Evolutionary conservation across 2,888 invertebrate species (phyloP).

Genomic region (Parasteatoda lunata): DNA sequence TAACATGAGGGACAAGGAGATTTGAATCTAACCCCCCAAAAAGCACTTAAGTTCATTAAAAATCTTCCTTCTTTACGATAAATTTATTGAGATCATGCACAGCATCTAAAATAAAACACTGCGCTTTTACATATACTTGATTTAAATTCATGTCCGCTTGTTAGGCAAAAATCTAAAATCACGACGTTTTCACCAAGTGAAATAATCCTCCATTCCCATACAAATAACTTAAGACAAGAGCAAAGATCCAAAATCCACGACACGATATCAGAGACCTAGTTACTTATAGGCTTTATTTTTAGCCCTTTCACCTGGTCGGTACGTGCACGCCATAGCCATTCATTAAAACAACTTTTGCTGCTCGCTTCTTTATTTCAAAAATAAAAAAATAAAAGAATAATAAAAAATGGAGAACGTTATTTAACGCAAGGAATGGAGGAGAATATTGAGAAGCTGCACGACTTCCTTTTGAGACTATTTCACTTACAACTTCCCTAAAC

Average conservation of each 20-base stretch:
- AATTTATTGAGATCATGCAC: too few relatives aligned
- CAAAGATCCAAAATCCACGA: constrained; percentile 4
- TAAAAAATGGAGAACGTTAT: constrained; percentile 21
- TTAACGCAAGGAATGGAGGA: constrained; percentile 39
- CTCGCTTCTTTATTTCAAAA: not conserved
- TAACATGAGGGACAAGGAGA: too few relatives aligned
- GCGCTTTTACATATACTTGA: too few relatives aligned
- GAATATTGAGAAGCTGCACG: constrained; percentile 58
- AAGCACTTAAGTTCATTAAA: too few relatives aligned
- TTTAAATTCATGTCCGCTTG: too few relatives aligned
- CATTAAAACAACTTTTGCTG: constrained; percentile 44
- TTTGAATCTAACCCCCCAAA: too few relatives aligned
- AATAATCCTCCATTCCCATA: not conserved
- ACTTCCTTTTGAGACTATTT: constrained; percentile 35
- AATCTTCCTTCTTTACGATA: too few relatives aligned
- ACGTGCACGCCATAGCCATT: constrained; percentile 38
- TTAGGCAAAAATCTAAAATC: too few relatives aligned
- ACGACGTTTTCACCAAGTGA: not conserved
- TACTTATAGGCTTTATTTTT: constrained; percentile 52
- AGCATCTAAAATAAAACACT: too few relatives aligned
- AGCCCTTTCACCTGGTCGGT: constrained; percentile 47
- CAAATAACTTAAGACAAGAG: not conserved
- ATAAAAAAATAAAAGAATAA: constrained; percentile 9
- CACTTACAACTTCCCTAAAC: constrained; percentile 56
- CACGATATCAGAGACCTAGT: constrained; percentile 51